Evolutionary conservation across 2,113 vertebrate species (phyloP), one percentile per base, ranked within the genome.

Genomic region (Sula dactylatra): DNA sequence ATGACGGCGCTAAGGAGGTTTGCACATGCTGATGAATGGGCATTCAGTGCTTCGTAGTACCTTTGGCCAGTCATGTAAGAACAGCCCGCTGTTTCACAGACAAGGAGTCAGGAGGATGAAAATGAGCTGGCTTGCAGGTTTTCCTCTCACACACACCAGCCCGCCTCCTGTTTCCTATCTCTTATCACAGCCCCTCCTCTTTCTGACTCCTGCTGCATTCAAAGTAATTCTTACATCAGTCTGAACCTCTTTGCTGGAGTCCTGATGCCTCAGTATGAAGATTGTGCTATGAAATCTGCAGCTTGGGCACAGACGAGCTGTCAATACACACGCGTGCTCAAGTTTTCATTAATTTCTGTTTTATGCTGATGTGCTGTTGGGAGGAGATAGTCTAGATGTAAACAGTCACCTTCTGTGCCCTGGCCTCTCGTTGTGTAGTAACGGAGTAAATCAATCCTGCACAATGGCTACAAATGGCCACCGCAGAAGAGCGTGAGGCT

Each of bases 401-500:
- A 86, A 29, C 10, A 40, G 62, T 16, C 18, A 16, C 36, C 10
- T 56, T 44, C 40, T n/a, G 34, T 61, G 40, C 76, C 55, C n/a
- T 49, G 90, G 61, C 52, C 13, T 31, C 31, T n/a, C 1, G 0
- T 5, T 31, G 31, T 67, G 52, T 36, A 34, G 40, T 5, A 11
- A 11, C 40, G 27, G 52, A n/a, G 40, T 14, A 11, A n/a, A 11
- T 38, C 0, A 4, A 4, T 45, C 45, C 76, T 45, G 61, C 9
- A 3, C 1, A 1, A 10, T 1, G 2, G 52, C 65, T 81, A 3
- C 27, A 7, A 26, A 38, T 2, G 2, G 47, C 18, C 11, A 12
- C 45, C 7, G 2, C 38, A 34, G 61, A 29, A 12, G 52, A 58
- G 38, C 2, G 1, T 17, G 56, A 25, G 58, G 18, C 64, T 55